These are phyloP conservation scores for Ormyrus labotus DNA, from an alignment of 2,888 invertebrate genomes.

Conservation along the genomic window DNA sequence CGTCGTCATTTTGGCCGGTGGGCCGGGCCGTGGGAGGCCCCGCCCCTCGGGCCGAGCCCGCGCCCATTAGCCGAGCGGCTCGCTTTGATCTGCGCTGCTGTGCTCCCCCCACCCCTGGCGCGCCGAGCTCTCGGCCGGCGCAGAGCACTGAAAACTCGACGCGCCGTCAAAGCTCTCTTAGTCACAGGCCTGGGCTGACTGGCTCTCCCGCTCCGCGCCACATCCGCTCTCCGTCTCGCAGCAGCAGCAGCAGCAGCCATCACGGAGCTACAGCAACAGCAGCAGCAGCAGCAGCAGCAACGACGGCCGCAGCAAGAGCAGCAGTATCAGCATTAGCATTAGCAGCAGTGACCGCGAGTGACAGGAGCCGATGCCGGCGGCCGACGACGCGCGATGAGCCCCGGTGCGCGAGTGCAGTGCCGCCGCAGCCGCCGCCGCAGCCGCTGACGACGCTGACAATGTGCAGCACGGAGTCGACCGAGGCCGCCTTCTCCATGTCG, in stretches of 20 bases:
- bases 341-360: constrained; percentile 1
- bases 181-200: constrained; percentile 71
- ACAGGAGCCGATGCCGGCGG: constrained; percentile 12
- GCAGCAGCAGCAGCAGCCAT: too few species aligned
- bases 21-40: constrained; percentile 58
- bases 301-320: too few species aligned
- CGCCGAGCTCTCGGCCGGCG: constrained; percentile 55
- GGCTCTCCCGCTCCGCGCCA: constrained; percentile 26
- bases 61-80: constrained; percentile 56
- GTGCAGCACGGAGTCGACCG: constrained; percentile 75
- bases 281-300: too few species aligned
- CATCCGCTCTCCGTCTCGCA: too few species aligned
- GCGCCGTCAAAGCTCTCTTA: constrained; percentile 75
- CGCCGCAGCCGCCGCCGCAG: neutral
- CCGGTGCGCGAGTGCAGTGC: too few species aligned
- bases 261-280: too few species aligned
- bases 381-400: neutral
- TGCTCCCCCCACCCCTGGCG: constrained; percentile 34
- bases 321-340: too few species aligned
- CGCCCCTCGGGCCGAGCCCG: constrained; percentile 56
- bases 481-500: constrained; percentile 71
- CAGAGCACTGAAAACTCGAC: constrained; percentile 63
- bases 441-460: constrained; percentile 56
- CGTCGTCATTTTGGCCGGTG: constrained; percentile 72
- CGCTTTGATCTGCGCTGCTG: constrained; percentile 57